Conservation (phyloP, 2,888 invertebrate species). For the Lasioglossum morio region DNA sequence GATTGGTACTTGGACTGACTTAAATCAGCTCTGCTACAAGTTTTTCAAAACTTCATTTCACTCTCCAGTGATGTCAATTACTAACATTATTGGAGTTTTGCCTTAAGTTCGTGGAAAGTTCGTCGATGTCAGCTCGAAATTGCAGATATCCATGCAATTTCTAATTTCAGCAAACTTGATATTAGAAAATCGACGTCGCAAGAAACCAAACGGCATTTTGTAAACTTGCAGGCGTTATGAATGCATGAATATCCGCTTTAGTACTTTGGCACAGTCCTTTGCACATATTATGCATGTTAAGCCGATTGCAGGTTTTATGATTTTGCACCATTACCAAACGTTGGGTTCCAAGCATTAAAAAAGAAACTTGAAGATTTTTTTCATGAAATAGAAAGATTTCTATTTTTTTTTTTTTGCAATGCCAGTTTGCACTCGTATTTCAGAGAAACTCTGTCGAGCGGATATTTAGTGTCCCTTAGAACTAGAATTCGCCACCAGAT, state of each 20-base stretch:
- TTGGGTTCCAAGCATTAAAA: background rate
- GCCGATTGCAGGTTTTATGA: constrained; percentile 1
- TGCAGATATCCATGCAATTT: background rate
- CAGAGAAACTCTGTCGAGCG: background rate
- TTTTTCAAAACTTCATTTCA: background rate
- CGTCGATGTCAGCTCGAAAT: background rate
- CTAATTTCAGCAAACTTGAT: background rate
- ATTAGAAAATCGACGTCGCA: background rate
- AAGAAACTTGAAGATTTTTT: background rate
- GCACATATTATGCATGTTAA: background rate
- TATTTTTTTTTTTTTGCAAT: background rate
- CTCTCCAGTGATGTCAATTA: background rate
- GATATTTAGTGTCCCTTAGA: constrained; percentile 2
- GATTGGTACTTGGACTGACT: background rate
- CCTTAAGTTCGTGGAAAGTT: background rate
- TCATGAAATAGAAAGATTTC: too few species aligned
- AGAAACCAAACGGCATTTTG: background rate
- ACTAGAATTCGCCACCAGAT: background rate
- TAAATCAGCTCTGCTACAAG: background rate
- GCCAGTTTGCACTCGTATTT: background rate
- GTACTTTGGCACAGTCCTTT: background rate
- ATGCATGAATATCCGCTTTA: background rate
- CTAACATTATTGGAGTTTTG: background rate
- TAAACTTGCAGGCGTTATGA: background rate
- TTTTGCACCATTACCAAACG: background rate